Evolutionary conservation across 2,113 vertebrate genomes (phyloP).

Genomic region (Pseudorectes ferrugineus): DNA sequence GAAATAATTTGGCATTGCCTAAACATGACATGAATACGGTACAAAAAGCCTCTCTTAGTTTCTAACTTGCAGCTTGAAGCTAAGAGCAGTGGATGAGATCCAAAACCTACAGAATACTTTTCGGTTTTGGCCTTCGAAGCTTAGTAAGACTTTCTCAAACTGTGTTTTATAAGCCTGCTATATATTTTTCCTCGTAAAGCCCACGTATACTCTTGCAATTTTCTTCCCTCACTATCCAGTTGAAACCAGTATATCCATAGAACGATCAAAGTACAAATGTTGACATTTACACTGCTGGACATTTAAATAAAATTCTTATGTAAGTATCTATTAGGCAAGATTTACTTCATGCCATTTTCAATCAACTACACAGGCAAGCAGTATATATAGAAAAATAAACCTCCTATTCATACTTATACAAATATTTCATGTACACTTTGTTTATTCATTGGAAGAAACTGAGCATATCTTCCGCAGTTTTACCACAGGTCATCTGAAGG

Average conservation of each 20-base stretch:
- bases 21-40: not conserved
- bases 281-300: slow-evolving; percentile 52
- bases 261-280: slow-evolving; percentile 63
- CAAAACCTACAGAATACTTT: slow-evolving; percentile 45
- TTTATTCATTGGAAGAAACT: slow-evolving; percentile 86
- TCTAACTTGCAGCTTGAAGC: not conserved
- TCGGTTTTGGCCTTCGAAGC: slow-evolving; percentile 14
- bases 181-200: slow-evolving; percentile 30
- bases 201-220: not conserved
- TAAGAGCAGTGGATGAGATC: not conserved
- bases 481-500: slow-evolving; percentile 88
- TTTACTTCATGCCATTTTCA: slow-evolving; percentile 72
- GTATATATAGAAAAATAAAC: slow-evolving; percentile 68
- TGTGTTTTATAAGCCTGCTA: not conserved
- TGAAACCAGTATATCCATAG: slow-evolving; percentile 42
- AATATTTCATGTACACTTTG: slow-evolving; percentile 79
- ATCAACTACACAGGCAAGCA: slow-evolving; percentile 63
- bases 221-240: slow-evolving; percentile 13
- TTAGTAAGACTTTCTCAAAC: slow-evolving; percentile 37
- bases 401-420: slow-evolving; percentile 66
- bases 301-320: slow-evolving; percentile 67
- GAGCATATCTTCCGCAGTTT: slow-evolving; percentile 85
- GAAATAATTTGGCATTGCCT: slow-evolving; percentile 6
- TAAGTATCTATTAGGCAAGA: slow-evolving; percentile 74
- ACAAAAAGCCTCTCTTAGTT: not conserved